Evolutionary conservation across 1,140 invertebrate genomes (phyloP).

Genomic region (Phthorimaea operculella): DNA sequence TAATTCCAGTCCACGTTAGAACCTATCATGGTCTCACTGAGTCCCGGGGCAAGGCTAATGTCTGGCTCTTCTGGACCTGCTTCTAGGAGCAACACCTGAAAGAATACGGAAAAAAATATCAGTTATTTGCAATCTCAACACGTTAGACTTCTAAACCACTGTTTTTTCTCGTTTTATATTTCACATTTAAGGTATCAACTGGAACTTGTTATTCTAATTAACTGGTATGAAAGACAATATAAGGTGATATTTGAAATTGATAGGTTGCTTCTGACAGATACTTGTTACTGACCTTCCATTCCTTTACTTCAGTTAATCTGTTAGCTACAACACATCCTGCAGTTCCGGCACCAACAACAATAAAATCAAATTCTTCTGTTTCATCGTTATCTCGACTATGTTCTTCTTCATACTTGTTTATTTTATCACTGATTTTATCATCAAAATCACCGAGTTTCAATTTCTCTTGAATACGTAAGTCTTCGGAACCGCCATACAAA

Average conservation of each 20-base stretch:
- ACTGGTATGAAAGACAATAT: too few relatives aligned
- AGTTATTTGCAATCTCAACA: background rate
- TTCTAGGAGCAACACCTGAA: background rate
- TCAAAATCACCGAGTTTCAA: background rate
- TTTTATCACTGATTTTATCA: background rate
- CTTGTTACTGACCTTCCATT: background rate
- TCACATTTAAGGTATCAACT: background rate
- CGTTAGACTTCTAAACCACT: background rate
- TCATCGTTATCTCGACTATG: background rate
- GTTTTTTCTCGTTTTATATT: background rate
- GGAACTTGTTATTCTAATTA: too few relatives aligned
- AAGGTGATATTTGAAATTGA: too few relatives aligned
- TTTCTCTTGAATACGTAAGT: background rate
- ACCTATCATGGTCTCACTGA: background rate
- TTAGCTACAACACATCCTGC: background rate
- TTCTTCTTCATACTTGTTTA: background rate
- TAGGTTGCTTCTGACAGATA: too few relatives aligned
- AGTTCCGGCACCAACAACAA: background rate
- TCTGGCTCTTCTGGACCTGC: background rate
- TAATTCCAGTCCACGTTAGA: background rate
- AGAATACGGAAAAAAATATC: background rate
- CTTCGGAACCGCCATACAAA: background rate
- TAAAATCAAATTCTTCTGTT: background rate
- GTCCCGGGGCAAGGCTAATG: background rate
- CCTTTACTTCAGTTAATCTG: background rate